Evolutionary conservation across 2,113 vertebrate species (phyloP).

Genomic region (Catharus fuscescens): DNA sequence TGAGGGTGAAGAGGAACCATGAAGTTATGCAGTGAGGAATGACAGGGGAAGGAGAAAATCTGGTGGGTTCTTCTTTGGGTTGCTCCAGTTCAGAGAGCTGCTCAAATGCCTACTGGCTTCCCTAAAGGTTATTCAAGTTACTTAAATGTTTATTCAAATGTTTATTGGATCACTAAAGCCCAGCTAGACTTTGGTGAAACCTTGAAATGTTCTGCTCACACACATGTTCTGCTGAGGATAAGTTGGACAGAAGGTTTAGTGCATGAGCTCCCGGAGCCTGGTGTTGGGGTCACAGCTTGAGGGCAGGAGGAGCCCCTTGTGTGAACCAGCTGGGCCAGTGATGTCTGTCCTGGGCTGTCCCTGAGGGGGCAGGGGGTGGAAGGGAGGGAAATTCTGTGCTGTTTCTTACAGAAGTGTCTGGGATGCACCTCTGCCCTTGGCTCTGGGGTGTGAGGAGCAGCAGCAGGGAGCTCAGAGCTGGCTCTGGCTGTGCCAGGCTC

Average conservation of each 20-base stretch:
- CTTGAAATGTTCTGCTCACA: background rate
- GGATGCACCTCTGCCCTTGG: background rate
- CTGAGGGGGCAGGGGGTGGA: background rate
- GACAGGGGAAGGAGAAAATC: background rate
- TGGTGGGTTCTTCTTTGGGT: background rate
- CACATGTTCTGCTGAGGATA: background rate
- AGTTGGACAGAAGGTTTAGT: background rate
- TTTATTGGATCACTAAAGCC: background rate
- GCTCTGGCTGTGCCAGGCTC: background rate
- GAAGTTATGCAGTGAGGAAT: background rate
- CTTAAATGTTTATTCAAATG: background rate
- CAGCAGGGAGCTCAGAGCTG: background rate
- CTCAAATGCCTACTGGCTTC: background rate
- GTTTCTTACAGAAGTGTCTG: background rate
- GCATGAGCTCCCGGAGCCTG: background rate
- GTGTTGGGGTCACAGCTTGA: background rate
- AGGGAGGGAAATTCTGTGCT: background rate
- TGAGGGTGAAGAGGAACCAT: background rate
- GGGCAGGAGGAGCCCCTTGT: background rate
- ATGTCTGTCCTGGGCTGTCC: background rate
- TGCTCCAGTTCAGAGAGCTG: background rate
- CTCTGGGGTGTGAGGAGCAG: rapidly evolving
- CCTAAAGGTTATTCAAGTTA: background rate
- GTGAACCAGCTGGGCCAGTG: background rate
- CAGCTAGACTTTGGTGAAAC: background rate